Percentiles rank a stretch among this genome's conserved stretches.
Evolutionary conservation across 2,113 vertebrate genomes (phyloP).

Genomic region (Lasiurus cinereus): DNA sequence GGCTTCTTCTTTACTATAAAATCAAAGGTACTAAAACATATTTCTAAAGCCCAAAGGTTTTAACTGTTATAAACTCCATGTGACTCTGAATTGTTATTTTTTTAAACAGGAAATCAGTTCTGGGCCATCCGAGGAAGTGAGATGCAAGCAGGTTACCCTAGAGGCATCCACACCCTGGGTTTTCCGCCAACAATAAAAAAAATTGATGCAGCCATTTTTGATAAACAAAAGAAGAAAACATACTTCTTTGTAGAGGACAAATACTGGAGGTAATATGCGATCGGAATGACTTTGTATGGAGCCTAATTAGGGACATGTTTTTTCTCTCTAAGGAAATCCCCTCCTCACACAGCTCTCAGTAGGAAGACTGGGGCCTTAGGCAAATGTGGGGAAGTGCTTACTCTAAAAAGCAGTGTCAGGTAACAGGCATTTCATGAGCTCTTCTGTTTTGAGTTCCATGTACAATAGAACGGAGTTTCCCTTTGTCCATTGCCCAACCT

Average conservation of each 20-base stretch:
- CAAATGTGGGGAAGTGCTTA: not conserved
- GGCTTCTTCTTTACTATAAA: not conserved
- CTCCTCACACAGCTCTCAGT: not conserved
- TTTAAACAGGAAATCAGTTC: slow-evolving; percentile 88
- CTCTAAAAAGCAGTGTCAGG: not conserved
- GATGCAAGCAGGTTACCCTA: slow-evolving; percentile 88
- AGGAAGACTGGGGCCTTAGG: not conserved
- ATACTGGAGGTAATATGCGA: slow-evolving; percentile 90
- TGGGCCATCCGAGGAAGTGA: slow-evolving; percentile 89
- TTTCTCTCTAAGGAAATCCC: not conserved
- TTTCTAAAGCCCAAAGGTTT: not conserved
- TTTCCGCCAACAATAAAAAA: slow-evolving; percentile 88
- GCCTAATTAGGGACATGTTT: not conserved
- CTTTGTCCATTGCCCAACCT: not conserved
- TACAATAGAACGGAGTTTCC: not conserved
- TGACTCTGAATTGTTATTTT: not conserved
- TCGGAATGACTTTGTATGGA: not conserved
- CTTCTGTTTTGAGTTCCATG: not conserved
- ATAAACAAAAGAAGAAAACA: slow-evolving; percentile 87
- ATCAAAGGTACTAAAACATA: not conserved
- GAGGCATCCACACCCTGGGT: slow-evolving; percentile 88
- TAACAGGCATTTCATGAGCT: not conserved
- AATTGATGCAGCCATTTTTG: slow-evolving; percentile 89
- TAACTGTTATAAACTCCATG: not conserved
- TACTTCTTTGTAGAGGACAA: slow-evolving; percentile 89